Evolutionary conservation across 2,888 invertebrate species (phyloP), one percentile per base, ranked within the genome.

Genomic region (Omphaloscelis lunosa): DNA sequence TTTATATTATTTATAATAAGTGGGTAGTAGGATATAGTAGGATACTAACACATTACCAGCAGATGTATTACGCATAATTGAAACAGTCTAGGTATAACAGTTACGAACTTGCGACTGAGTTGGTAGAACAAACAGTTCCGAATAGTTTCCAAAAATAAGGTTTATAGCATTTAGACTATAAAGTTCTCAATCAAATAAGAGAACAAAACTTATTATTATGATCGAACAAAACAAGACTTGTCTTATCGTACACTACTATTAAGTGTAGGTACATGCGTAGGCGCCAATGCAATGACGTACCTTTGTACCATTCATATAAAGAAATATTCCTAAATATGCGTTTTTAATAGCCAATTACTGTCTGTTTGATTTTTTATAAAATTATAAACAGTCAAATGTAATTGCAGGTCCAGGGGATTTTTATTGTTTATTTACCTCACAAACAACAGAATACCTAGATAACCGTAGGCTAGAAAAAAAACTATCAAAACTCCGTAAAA

Each of bases 201-300:
- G 23, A 29, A 71, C 20, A 45, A 29, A 27, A 9, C 17, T n/a
- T 48, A 23, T 20, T 27, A n/a, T 4, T 72, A 53, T 0, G 41
- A 20, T 20, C 34, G 23, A 12, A 12, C 53, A 34, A 2, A 12
- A 27, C 8, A 45, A 23, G 3, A 23, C 34, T 41, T 51, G 8
- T 61, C 11, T 23, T 77, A 48, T 17, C 17, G 6, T 48, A 48
- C 15, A 45, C 7, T 17, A 48, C n/a, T 20, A 56, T 41, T 41
- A 72, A 39, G 48, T 39, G 23, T 53, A 53, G 39, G 23, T 12
- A 12, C 0, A 39, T 48, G 45, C 20, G 59, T 73, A 72, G 73
- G 79, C 73, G 80, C 72, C 78, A 27, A 27, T 51, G 27, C 65
- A 58, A 51, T 80, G n/a, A 63, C 72, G 72, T 34, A 58, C 17